Conservation (phyloP, 1,140 invertebrate genomes). For the Leptinotarsa texana region DNA sequence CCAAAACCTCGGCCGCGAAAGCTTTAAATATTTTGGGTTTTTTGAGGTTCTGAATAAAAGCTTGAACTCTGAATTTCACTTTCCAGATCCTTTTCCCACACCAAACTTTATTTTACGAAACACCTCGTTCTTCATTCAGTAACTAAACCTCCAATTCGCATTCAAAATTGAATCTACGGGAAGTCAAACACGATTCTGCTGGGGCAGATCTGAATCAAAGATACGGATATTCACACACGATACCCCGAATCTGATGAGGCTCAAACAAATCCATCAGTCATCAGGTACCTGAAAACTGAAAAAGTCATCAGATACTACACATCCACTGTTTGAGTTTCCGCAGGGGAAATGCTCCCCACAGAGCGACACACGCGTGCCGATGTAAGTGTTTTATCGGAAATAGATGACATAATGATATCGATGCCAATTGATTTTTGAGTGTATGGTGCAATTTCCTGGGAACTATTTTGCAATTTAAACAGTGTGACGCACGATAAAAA, state of each 20-base stretch:
- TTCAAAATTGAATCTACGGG: background rate
- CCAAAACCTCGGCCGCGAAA: no score
- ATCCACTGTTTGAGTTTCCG: slow-evolving; percentile 20
- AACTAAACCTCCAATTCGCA: background rate
- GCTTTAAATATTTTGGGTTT: no score
- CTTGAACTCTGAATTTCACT: no score
- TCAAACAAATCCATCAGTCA: slow-evolving; percentile 9
- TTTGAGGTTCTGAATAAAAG: no score
- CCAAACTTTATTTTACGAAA: no score
- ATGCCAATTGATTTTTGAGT: slow-evolving; percentile 26
- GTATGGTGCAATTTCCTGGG: slow-evolving; percentile 23
- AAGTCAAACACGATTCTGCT: background rate
- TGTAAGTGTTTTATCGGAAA: slow-evolving; percentile 27
- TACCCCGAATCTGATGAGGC: background rate
- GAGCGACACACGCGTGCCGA: slow-evolving; percentile 15
- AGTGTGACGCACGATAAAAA: background rate
- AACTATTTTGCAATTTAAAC: slow-evolving; percentile 24
- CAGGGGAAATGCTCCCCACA: background rate
- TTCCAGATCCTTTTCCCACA: no score
- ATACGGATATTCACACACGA: slow-evolving; percentile 27
- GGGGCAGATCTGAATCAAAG: slow-evolving; percentile 12
- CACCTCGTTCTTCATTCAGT: background rate
- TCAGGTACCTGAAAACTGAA: slow-evolving; percentile 21
- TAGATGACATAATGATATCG: slow-evolving; percentile 23
- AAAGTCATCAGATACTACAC: slow-evolving; percentile 28